Percentiles rank a stretch among this genome's conserved stretches.
Conservation (phyloP, 1,140 invertebrate species). For the Drosophila mojavensis region DNA sequence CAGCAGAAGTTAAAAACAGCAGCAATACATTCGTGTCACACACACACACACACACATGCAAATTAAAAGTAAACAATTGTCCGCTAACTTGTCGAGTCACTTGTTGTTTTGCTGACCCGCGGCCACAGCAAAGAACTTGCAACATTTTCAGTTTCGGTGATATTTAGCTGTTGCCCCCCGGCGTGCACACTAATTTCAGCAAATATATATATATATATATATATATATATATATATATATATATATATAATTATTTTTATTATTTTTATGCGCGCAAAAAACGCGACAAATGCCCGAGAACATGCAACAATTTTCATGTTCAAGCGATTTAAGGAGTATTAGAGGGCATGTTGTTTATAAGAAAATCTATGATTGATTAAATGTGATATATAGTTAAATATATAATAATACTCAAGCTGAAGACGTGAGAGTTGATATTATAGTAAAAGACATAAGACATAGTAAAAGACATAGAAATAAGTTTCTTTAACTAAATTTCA, state of each 20-base stretch:
- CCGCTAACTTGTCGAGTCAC: not conserved
- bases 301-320: not conserved
- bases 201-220: not conserved
- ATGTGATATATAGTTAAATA: not conserved
- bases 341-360: not conserved
- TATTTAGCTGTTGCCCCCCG: slow-evolving; percentile 1
- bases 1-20: slow-evolving; percentile 55
- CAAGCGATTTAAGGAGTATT: not conserved
- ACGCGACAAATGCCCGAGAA: not conserved
- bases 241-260: slow-evolving; percentile 55
- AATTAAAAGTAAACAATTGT: slow-evolving; percentile 38
- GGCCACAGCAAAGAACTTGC: slow-evolving; percentile 23
- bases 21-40: slow-evolving; percentile 31
- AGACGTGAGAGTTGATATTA: no score
- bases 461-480: no score
- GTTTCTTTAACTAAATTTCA: no score
- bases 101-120: slow-evolving; percentile 25
- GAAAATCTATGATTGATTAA: not conserved
- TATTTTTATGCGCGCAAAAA: slow-evolving; percentile 44
- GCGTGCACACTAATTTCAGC: slow-evolving; percentile 34
- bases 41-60: slow-evolving; percentile 13
- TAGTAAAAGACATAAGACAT: no score
- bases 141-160: slow-evolving; percentile 11
- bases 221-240: no score
- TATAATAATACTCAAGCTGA: no score